phyloP scores from a whole-genome alignment of 2,888 invertebrate genomes.

The Amphipoea oculea region DNA sequence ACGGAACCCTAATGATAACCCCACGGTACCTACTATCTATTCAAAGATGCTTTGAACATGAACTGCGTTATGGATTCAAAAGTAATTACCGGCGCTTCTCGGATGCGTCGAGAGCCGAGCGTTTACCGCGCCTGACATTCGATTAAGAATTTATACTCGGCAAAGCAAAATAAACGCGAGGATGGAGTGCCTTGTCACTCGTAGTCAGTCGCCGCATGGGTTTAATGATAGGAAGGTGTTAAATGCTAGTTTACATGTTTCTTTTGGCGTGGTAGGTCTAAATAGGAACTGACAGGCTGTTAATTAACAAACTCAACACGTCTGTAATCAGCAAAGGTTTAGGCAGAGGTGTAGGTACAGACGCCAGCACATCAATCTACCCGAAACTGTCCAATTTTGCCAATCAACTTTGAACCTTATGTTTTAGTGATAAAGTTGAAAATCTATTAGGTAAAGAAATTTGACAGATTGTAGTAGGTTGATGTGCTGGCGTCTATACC shows the following conservation, averaged over 20 bases:
- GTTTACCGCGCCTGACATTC: conserved; percentile 50
- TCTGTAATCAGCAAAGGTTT: not conserved
- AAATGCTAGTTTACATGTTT: conserved; percentile 5
- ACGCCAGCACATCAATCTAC: no score
- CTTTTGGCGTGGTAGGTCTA: conserved; percentile 1
- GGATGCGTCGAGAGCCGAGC: conserved; percentile 34
- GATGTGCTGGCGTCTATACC: no score
- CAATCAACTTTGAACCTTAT: no score
- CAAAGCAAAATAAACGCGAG: conserved; percentile 46
- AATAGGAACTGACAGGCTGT: not conserved
- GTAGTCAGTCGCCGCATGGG: conserved; percentile 8
- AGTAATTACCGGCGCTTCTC: conserved; percentile 45
- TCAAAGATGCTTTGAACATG: not conserved
- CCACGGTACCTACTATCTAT: not conserved
- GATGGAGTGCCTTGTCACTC: conserved; percentile 18
- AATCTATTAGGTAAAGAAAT: no score
- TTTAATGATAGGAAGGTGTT: conserved; percentile 15
- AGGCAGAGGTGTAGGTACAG: not conserved
- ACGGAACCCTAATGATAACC: no score
- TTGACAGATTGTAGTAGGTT: no score
- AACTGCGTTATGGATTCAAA: conserved; percentile 22
- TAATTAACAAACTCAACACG: conserved; percentile 1
- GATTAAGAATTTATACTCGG: conserved; percentile 50
- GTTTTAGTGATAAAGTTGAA: no score
- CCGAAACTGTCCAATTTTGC: no score